phyloP scores from a whole-genome alignment of 2,888 invertebrate species.

The Podotricha telesiphe region DNA sequence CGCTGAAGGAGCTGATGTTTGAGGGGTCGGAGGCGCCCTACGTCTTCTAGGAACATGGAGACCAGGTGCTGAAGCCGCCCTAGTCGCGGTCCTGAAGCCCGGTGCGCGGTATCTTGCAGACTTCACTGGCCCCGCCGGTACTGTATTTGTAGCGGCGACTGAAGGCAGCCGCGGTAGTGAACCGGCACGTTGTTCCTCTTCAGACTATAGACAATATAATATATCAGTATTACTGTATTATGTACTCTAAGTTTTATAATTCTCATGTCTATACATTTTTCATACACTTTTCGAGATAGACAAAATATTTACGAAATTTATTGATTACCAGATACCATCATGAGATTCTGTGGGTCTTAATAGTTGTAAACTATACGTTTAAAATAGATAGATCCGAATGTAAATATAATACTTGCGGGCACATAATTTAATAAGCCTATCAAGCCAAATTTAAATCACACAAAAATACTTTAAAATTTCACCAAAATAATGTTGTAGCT shows the following conservation, averaged over 20 bases:
- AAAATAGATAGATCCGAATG: no score
- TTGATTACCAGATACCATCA: no score
- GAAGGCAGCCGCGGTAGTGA: conserved; percentile 90
- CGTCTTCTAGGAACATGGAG: conserved; percentile 87
- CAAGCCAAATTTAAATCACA: no score
- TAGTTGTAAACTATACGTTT: no score
- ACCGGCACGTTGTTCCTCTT: conserved; percentile 87
- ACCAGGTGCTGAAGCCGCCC: conserved; percentile 90
- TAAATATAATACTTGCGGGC: no score
- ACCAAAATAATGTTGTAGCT: no score
- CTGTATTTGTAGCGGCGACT: conserved; percentile 70
- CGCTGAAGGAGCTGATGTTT: conserved; percentile 71
- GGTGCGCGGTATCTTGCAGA: conserved; percentile 94
- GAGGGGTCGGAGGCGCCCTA: conserved; percentile 72
- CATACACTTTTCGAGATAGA: no score
- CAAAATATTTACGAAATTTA: no score
- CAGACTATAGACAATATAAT: conserved; percentile 60
- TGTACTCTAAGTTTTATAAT: background rate
- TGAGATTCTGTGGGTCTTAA: no score
- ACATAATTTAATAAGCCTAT: no score
- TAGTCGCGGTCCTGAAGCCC: conserved; percentile 89
- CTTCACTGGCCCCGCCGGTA: conserved; percentile 87
- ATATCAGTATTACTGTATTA: background rate
- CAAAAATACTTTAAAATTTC: no score
- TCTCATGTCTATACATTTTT: no score